Base-by-base conservation (phyloP, 1,140 invertebrate species). In the Orius laevigatus region DNA sequence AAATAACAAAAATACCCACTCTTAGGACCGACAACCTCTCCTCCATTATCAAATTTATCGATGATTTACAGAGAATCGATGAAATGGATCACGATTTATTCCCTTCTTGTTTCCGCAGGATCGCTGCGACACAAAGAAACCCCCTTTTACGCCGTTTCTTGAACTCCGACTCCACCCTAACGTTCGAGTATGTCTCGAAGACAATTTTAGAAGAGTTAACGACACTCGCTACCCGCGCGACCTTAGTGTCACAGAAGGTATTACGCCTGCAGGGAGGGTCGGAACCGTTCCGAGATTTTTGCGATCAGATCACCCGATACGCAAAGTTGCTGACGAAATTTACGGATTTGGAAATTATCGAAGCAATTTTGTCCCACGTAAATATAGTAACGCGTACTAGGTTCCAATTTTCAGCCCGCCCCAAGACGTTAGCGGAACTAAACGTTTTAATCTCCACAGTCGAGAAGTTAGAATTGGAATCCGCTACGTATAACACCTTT, bases 181-280 rank as follows among this genome's bases (percentile, higher is more conserved):
- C n/a, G n/a, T n/a, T n/a, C n/a, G n/a, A n/a, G n/a, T n/a, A n/a
- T n/a, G n/a, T n/a, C n/a, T n/a, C n/a, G n/a, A n/a, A n/a, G n/a
- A n/a, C n/a, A n/a, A n/a, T n/a, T n/a, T n/a, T 40, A 14, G 38
- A 40, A 40, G 38, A 40, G 16, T 14, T 40, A 14, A 40, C 38
- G 14, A 40, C 38, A 6, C 6, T 15, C 14, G 10, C 10, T 5
- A 14, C 38, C 14, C 6, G 14, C 6, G 6, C 16, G 5, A 40
- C 6, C 16, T 15, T 40, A 8, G 38, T 40, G 6, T 15, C 6
- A 14, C 10, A 6, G 16, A 40, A 40, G 16, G 16, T 40, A 8
- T 14, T 40, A 6, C 38, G 38, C 10, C 38, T 15, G 5, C 38
- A 8, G 16, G 6, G 14, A n/a, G 6, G 5, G 6, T 8, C 6